Conservation (phyloP, 2,113 vertebrate genomes). For the Gadus chalcogrammus region DNA sequence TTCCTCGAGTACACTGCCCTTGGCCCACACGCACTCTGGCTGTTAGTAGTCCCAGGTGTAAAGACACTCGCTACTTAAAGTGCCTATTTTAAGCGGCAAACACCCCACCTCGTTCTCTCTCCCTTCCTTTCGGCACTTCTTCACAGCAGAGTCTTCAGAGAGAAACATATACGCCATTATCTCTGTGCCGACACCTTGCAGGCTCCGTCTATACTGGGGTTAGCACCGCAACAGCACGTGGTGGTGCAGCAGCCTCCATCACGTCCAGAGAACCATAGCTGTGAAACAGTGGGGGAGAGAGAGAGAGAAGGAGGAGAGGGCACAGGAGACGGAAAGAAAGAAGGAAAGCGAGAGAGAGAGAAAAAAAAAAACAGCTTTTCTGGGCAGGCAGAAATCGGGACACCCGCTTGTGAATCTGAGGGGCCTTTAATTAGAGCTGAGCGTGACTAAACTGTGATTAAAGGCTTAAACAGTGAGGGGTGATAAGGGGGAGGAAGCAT, state of each 20-base stretch:
- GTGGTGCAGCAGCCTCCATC: slow-evolving; percentile 42
- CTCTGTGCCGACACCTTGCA: slow-evolving; percentile 50
- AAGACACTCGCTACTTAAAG: no score
- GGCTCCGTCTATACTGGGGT: slow-evolving; percentile 28
- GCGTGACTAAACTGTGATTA: slow-evolving; percentile 80
- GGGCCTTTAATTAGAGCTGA: slow-evolving; percentile 77
- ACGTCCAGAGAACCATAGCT: slow-evolving; percentile 12
- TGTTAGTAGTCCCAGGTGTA: no score
- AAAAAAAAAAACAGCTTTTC: slow-evolving; percentile 31
- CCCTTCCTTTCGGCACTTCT: slow-evolving; percentile 33
- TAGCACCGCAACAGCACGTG: slow-evolving; percentile 21
- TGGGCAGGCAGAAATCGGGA: slow-evolving; percentile 56
- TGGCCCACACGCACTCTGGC: no score
- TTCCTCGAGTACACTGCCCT: no score
- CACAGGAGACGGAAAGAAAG: background rate
- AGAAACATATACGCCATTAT: slow-evolving; percentile 53
- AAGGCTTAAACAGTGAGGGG: slow-evolving; percentile 67
- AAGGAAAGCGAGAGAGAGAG: slow-evolving; percentile 26
- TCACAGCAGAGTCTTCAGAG: slow-evolving; percentile 35
- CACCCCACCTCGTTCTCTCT: background rate
- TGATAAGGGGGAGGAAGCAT: slow-evolving; percentile 20
- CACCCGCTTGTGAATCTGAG: slow-evolving; percentile 59
- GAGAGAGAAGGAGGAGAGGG: background rate
- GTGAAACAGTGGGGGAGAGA: slow-evolving; percentile 29
- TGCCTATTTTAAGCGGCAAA: background rate